Evolutionary conservation across 2,113 vertebrate species (phyloP), one percentile per base, ranked within the genome.

Genomic region (Crocuta crocuta): DNA sequence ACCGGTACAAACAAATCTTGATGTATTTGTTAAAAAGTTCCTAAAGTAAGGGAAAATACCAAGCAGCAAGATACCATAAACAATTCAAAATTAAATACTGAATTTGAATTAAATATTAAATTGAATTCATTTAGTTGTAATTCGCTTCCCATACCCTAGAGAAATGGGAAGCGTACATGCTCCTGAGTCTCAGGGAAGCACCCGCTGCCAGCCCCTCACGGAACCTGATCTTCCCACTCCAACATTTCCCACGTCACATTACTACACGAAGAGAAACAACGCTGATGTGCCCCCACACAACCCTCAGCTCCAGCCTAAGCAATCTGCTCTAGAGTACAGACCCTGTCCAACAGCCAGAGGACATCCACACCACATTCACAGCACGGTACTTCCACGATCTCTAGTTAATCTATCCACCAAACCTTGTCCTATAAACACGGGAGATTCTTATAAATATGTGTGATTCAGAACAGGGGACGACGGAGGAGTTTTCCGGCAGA

Each of bases 101-200:
- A 95, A 95, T 33, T 79, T 53, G 61, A 95, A 89, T 66, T 45
- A 74, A 90, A 33, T 53, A 88, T 48, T 88, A 94, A 45, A 63
- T 12, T 88, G 28, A 96, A 91, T 21, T 97, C 35, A 71, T 16
- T 90, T 78, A 33, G 15, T 53, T 80, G 89, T 83, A 48, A 88
- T 66, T 73, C 85, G 81, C 39, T 68, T 93, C 39, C 90, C 53
- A 78, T 71, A 93, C 78, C 43, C n/a, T 28, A 87, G 3, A 93
- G 50, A 93, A 87, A 76, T 2, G 31, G n/a, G 0, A 48, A 48
- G 43, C 9, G 70, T 23, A 35, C 43, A 1, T 39, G 61, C 53
- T 71, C 61, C 89, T 79, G 78, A 39, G 10, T 82, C 39, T 78
- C 50, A 76, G 28, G 65, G 26, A 81, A 74, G 12, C 10, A 66